A percentile compares a stretch with the other conserved stretches of the same genome.
These are phyloP conservation scores for Odontophorus gujanensis DNA, from an alignment of 2,113 vertebrate genomes.

Conservation along the genomic window DNA sequence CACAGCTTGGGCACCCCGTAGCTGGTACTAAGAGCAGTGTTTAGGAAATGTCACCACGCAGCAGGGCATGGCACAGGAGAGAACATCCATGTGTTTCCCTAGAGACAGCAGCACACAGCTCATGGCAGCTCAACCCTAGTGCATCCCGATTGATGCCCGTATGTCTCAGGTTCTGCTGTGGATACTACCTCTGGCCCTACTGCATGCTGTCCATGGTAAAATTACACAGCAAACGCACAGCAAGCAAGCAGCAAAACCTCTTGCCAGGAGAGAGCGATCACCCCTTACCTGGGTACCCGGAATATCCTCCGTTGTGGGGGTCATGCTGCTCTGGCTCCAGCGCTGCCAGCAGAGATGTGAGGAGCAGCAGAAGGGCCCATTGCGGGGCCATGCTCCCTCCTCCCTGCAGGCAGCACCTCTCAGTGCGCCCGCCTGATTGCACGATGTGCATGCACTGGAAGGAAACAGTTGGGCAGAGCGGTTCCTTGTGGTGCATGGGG, in stretches of 20 bases:
- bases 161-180: accelerated
- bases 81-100: not conserved
- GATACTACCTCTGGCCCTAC: not conserved
- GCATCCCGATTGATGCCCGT: accelerated
- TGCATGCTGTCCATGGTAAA: accelerated
- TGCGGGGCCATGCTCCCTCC: not conserved
- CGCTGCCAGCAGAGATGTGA: not conserved
- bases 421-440: not conserved
- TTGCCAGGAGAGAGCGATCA: accelerated
- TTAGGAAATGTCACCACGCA: too few relatives aligned
- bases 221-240: not conserved
- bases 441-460: not conserved
- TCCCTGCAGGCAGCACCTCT: not conserved
- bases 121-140: accelerated
- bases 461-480: not conserved
- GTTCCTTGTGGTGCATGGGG: not conserved
- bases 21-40: not conserved
- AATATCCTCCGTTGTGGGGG: accelerated
- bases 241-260: not conserved
- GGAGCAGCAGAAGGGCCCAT: not conserved
- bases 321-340: accelerated
- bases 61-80: not conserved
- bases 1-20: too few relatives aligned
- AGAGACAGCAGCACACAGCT: not conserved
- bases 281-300: not conserved